Conservation (phyloP, 2,113 vertebrate species). For the Brienomyrus brachyistius region DNA sequence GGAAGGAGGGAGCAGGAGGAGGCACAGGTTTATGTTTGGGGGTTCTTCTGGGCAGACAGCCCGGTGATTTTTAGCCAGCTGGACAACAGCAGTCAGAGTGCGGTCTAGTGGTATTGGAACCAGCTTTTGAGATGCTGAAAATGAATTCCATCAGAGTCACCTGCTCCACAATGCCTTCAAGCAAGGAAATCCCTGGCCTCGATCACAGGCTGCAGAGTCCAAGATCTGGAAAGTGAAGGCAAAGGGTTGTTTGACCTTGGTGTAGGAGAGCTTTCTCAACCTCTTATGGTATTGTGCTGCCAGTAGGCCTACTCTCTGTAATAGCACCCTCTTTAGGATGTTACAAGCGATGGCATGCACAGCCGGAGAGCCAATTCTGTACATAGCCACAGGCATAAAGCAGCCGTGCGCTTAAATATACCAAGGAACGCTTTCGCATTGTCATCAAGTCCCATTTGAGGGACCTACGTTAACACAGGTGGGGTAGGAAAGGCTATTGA, state of each 20-base stretch:
- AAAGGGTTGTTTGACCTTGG: conserved; percentile 2
- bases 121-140: neutral
- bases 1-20: neutral
- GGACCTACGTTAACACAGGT: neutral
- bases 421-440: neutral
- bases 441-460: neutral
- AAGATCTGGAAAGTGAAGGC: neutral
- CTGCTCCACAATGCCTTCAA: neutral
- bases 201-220: neutral
- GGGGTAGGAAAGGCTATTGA: neutral
- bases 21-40: neutral
- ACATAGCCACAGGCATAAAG: neutral
- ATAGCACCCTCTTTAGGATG: neutral
- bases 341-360: neutral
- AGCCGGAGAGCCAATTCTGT: neutral
- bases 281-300: neutral
- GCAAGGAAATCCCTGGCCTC: neutral
- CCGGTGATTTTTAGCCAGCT: neutral
- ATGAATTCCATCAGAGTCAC: neutral
- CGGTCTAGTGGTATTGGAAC: neutral
- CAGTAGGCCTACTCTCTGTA: neutral
- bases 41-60: neutral
- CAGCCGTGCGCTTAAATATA: neutral
- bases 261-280: neutral
- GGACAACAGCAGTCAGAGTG: neutral